Evolutionary conservation across 2,113 vertebrate genomes (phyloP).

Genomic region (Empidonax traillii): DNA sequence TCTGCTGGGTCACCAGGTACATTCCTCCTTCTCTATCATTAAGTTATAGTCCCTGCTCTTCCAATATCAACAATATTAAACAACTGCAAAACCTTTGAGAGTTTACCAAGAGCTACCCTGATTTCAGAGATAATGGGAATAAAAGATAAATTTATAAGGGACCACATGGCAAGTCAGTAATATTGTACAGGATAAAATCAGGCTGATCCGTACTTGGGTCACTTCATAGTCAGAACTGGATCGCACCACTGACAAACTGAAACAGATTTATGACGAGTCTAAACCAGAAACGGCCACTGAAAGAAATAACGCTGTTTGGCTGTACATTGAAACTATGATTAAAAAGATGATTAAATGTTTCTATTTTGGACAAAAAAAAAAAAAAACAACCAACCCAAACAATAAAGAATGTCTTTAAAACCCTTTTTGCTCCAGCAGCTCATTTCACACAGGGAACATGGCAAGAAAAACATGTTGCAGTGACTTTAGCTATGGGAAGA

Average conservation of each 20-base stretch:
- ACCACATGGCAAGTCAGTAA: neutral
- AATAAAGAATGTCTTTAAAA: neutral
- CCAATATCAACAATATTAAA: neutral
- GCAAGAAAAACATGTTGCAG: constrained; percentile 6
- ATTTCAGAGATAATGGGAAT: neutral
- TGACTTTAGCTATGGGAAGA: neutral
- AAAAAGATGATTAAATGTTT: constrained; percentile 32
- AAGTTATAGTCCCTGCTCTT: neutral
- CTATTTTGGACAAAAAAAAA: neutral
- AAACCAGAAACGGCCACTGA: constrained; percentile 24
- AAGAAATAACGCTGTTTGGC: neutral
- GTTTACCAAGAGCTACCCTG: neutral
- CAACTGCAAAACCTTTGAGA: neutral
- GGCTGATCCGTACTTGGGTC: neutral
- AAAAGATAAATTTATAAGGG: neutral
- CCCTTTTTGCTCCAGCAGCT: neutral
- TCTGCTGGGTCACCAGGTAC: neutral
- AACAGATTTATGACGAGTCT: neutral
- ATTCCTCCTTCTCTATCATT: neutral
- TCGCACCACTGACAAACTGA: neutral
- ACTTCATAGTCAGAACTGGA: neutral
- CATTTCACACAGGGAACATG: neutral
- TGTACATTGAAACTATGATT: neutral
- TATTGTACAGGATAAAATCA: neutral
- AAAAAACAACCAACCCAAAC: neutral